Evolutionary conservation across 2,888 invertebrate species (phyloP), one percentile per base, ranked within the genome.

Genomic region (Heliconius cydno): DNA sequence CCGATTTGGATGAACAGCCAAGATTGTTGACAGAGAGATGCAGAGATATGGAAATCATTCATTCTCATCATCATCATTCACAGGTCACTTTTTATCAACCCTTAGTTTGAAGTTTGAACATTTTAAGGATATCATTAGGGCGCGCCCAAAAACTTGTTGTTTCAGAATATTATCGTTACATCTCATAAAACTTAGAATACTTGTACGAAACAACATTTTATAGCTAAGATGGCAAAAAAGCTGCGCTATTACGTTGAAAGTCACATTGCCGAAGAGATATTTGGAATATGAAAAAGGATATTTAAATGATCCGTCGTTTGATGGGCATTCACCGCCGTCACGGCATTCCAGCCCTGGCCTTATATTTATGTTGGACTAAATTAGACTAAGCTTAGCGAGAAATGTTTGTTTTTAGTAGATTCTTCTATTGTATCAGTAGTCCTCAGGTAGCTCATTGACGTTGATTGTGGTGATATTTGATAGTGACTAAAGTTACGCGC

Each of bases 261-360:
- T 68, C 25, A 65, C 83, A 85, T 78, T 77, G 79, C 73, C 70
- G 79, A 79, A 79, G 82, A 80, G 79, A 60, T 81, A 86, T 86
- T 83, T 83, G 82, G 83, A 84, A 84, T 84, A 89, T 88, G 89
- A 89, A 87, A 79, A 84, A 87, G 86, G 86, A 87, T 90, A 91
- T 90, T 91, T 88, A 89, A 90, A 90, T 90, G 87, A 82, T 84
- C 84, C 78, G 81, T 52, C 78, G 82, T 82, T 83, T 80, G 80
- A 67, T 60, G 76, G 57, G 52, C 82, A 60, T 71, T 46, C 72
- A 52, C 65, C 82, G 68, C 76, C 77, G 76, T 72, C 80, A 66
- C 77, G 75, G 52, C 81, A 77, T 78, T 81, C 77, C 80, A 80
- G 71, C 60, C 78, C 63, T 22, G 28, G 63, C 72, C 71, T 15